These are phyloP conservation scores for Alentia gelatinosa DNA, from an alignment of 2,888 invertebrate genomes.

Conservation along the genomic window DNA sequence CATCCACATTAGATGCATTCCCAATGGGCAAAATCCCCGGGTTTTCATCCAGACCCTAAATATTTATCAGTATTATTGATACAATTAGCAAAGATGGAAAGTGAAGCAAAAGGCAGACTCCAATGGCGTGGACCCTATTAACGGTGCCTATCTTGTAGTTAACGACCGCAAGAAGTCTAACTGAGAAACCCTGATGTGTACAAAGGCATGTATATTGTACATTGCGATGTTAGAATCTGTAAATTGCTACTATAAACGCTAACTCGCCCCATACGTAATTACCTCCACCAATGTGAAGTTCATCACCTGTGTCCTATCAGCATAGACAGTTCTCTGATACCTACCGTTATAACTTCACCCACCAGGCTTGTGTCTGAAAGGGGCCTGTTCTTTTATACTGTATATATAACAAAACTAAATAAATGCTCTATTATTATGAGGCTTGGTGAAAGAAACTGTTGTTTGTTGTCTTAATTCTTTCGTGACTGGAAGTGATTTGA, in stretches of 20 bases:
- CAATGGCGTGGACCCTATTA: constrained; percentile 21
- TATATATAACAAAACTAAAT: constrained; percentile 34
- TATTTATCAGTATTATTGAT: background rate
- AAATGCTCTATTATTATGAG: constrained; percentile 48
- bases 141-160: constrained; percentile 36
- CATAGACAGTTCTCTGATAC: constrained; percentile 9
- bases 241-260: background rate
- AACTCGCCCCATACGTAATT: background rate
- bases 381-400: constrained; percentile 49
- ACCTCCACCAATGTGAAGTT: constrained; percentile 2
- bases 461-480: background rate
- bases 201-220: constrained; percentile 42
- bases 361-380: background rate
- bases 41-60: background rate
- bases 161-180: background rate
- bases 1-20: background rate
- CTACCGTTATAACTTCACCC: background rate
- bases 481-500: no score
- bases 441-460: constrained; percentile 17
- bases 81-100: background rate
- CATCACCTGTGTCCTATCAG: background rate
- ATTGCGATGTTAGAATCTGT: constrained; percentile 47
- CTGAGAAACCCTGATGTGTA: constrained; percentile 7
- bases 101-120: background rate
- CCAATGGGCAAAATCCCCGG: background rate